Evolutionary conservation across 2,888 invertebrate genomes (phyloP), one percentile per base, ranked within the genome.

Genomic region (Orgyia antiqua): DNA sequence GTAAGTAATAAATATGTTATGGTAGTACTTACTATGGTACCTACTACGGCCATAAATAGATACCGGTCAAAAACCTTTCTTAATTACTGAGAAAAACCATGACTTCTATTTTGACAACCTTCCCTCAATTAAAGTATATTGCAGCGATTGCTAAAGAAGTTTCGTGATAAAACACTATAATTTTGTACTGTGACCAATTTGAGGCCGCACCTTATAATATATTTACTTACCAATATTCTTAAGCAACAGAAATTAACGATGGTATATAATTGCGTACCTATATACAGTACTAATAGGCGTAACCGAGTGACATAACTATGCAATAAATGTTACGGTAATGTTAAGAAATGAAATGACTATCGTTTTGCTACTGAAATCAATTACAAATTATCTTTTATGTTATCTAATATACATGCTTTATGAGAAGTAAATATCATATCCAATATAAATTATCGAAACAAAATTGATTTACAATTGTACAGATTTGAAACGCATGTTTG

Each of bases 261-360:
- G 26, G 35, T 34, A 43, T 10, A 33, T 23, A 31, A 41, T 42
- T 33, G 34, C 31, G 30, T 27, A 36, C 9, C n/a, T n/a, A n/a
- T n/a, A n/a, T n/a, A n/a, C 20, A 9, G 8, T 13, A 17, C 4
- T 9, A 11, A 39, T 36, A 32, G 25, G 27, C 35, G 35, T 42
- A 36, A 39, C 31, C 4, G 31, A 37, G 29, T 50, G 33, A 51
- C 36, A 40, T 40, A 45, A 51, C 42, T 20, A n/a, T 19, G 4
- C n/a, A 19, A 19, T 31, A 32, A 38, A 43, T 30, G 20, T 41
- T 32, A 36, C 33, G 26, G 29, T 18, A 29, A 15, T 27, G 29
- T 45, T 38, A 38, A 17, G 34, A 37, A 45, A 50, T 39, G 27
- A 10, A 30, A 18, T 27, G n/a, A 9, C 21, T 34, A 27, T 25